Base-by-base conservation (phyloP, 1,140 invertebrate species). In the Drosophila lacertosa region DNA sequence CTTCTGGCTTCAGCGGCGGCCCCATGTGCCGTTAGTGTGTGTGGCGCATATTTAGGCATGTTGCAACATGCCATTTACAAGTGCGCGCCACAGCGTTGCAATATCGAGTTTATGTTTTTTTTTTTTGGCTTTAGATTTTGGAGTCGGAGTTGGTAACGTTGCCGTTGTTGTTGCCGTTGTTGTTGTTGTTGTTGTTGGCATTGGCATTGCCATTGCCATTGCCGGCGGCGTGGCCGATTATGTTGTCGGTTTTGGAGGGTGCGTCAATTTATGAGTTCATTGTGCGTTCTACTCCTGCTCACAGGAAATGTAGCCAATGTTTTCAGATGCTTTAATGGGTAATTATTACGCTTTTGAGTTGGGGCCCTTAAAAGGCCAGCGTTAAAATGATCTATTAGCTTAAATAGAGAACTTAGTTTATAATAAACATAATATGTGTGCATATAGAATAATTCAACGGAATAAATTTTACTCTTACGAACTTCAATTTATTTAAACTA, bases 211-310 rank as follows among this genome's bases (percentile, higher is more conserved):
- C 37, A 40, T 54, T 59, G 54, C 39, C 64, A 81, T 81, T 72
- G 81, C 81, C 80, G 78, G 70, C 80, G 81, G 81, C 80, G 77
- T 81, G 47, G 77, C 73, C 81, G 81, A 86, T 88, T 88, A 89
- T 88, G 82, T 88, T 88, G 82, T 89, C 78, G 83, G 77, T 72
- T 78, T 73, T 70, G 74, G 66, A 77, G 82, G 82, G 82, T 86
- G 82, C 83, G 82, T 86, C 82, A 86, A 88, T 86, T 86, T 86
- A 86, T 88, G 82, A 88, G 82, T 86, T 86, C 82, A 86, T 88
- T 86, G 82, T 86, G 81, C 82, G 82, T 79, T 51, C 26, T 18
- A 13, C 24, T 35, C 15, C 13, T 20, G 37, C 47, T 22, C 24
- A 66, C 80, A 83, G 80, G 80, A 83, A 86, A 86, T 80, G 80